These are phyloP conservation scores for Chanos chanos DNA, from an alignment of 2,797 vertebrate genomes.

Conservation along the genomic window DNA sequence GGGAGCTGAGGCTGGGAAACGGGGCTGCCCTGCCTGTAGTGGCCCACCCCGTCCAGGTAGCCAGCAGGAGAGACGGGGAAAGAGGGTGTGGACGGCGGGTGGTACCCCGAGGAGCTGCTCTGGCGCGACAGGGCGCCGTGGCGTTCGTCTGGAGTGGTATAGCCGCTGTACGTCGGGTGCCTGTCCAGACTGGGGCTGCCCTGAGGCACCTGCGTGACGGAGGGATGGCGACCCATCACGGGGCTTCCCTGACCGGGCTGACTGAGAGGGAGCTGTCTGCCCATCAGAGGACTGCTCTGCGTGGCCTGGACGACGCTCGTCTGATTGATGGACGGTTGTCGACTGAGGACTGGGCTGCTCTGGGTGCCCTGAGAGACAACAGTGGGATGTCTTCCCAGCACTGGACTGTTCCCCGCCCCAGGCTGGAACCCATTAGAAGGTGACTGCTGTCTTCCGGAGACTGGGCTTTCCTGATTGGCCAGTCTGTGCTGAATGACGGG, in stretches of 20 bases:
- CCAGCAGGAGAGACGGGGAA: constrained; percentile 86
- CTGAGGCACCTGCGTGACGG: constrained; percentile 50
- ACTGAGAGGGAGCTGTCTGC: constrained; percentile 59
- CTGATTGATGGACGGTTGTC: constrained; percentile 69
- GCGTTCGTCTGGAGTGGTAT: constrained; percentile 84
- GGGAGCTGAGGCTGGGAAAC: constrained; percentile 80
- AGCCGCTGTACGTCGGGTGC: constrained; percentile 84
- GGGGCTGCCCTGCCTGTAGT: constrained; percentile 84
- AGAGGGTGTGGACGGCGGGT: constrained; percentile 90
- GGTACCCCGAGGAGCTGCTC: constrained; percentile 92
- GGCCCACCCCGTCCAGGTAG: constrained; percentile 72
- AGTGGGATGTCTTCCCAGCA: constrained; percentile 75
- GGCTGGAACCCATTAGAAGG: constrained; percentile 58
- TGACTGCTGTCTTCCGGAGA: constrained; percentile 44
- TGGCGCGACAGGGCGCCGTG: constrained; percentile 85
- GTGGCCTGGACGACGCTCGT: constrained; percentile 32
- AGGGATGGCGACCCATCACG: constrained; percentile 63
- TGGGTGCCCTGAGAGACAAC: constrained; percentile 64
- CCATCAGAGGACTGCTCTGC: constrained; percentile 62
- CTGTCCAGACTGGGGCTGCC: constrained; percentile 84
- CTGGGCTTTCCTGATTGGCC: constrained; percentile 51
- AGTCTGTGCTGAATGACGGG: constrained; percentile 69
- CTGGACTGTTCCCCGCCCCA: constrained; percentile 69
- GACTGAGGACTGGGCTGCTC: constrained; percentile 76
- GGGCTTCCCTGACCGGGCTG: constrained; percentile 70